Evolutionary conservation across 2,113 vertebrate species (phyloP).

Genomic region (Taurulus bubalis): DNA sequence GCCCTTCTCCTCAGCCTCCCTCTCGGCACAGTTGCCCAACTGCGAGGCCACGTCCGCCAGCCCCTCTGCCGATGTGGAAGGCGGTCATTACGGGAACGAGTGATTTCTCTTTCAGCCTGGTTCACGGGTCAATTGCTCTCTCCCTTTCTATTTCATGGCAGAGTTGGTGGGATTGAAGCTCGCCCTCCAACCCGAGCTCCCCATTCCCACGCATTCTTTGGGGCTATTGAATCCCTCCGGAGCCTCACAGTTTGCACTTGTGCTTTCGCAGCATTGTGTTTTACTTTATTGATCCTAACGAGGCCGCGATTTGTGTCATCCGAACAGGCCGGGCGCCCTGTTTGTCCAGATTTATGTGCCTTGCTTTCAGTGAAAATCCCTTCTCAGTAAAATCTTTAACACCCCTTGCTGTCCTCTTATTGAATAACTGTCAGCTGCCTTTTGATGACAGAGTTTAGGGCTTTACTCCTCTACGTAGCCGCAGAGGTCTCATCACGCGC

Average conservation of each 20-base stretch:
- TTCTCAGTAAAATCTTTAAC: conserved; percentile 79
- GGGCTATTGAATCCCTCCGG: conserved; percentile 67
- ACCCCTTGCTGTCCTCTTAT: conserved; percentile 70
- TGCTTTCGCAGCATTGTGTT: conserved; percentile 78
- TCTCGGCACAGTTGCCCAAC: conserved; percentile 50
- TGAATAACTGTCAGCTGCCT: conserved; percentile 79
- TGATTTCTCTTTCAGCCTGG: conserved; percentile 79
- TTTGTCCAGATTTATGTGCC: conserved; percentile 79
- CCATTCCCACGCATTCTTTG: conserved; percentile 79
- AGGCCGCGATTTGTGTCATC: conserved; percentile 77
- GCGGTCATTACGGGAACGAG: conserved; percentile 77
- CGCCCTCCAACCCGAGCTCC: conserved; percentile 71
- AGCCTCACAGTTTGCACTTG: conserved; percentile 77
- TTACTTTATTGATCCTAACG: conserved; percentile 82
- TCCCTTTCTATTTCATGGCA: conserved; percentile 74
- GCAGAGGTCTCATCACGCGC: conserved; percentile 55
- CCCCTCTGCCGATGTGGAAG: conserved; percentile 64
- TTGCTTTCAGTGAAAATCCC: conserved; percentile 73
- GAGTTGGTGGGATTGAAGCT: conserved; percentile 78
- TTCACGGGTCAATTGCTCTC: conserved; percentile 83
- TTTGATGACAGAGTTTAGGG: conserved; percentile 70
- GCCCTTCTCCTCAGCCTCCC: conserved; percentile 40
- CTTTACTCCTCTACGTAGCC: conserved; percentile 55
- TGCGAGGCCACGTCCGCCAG: conserved; percentile 56
- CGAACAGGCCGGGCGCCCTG: conserved; percentile 53